Base-by-base conservation (phyloP, 1,140 invertebrate species). In the Varroa destructor region DNA sequence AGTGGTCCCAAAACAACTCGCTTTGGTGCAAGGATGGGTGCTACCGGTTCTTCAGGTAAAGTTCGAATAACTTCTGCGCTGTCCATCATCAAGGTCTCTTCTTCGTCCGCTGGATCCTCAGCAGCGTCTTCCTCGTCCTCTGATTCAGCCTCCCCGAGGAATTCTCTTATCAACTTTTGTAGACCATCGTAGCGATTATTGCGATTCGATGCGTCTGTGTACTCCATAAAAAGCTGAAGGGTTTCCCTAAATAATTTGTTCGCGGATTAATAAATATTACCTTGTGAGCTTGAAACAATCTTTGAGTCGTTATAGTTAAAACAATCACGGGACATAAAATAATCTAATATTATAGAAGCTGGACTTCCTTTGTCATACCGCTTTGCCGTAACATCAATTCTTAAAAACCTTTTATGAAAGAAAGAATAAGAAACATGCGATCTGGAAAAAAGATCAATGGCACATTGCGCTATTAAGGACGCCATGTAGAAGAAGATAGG, bases 121-220 rank as follows among this genome's bases (percentile, higher is more conserved):
- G 10, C 37, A 46, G 61, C 14, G 2, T 67, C 61, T 67, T 40
- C 61, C 3, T 8, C 8, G 4, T 51, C 46, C 46, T 67, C 37
- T 2, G 37, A 46, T 43, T 1, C 61, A 8, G 40, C 61, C 40
- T 37, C 37, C 46, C 40, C 61, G 61, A 67, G 40, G 37, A 36
- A 67, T 8, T 67, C 61, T 40, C 36, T n/a, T 2, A 67, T 14
- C 40, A 12, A 43, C 12, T 46, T 40, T 40, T 43, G 61, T 67
- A 67, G 40, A 43, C 61, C 61, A 37, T 67, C 37, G 12, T 43
- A 37, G 14, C 61, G 40, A 14, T 46, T 46, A 8, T 67, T 40
- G 14, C 37, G 14, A 40, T 67, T 67, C 61, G 61, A 67, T 14
- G 61, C 61, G 12, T 67, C 61, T 14, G 61, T 46, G 61, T 67